Evolutionary conservation across 2,888 invertebrate genomes (phyloP).

Genomic region (Drosophila dives): DNA sequence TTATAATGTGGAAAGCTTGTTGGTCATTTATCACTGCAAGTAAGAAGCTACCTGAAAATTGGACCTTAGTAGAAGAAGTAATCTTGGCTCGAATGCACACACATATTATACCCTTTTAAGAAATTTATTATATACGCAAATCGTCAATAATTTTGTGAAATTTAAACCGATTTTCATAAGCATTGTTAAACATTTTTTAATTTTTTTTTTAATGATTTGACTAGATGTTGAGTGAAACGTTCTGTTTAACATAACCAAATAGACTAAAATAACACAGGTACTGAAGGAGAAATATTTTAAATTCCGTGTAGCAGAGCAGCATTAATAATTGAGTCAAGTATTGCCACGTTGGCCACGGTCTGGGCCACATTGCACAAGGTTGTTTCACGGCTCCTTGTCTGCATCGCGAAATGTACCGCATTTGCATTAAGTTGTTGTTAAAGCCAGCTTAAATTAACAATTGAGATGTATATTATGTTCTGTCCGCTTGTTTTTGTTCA

Average conservation of each 20-base stretch:
- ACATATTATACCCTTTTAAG: neutral
- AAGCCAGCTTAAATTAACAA: slow-evolving; percentile 52
- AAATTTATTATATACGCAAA: neutral
- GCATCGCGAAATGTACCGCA: slow-evolving; percentile 16
- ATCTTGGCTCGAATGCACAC: neutral
- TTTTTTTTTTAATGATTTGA: neutral
- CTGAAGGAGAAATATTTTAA: neutral
- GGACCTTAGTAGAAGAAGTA: neutral
- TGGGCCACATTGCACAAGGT: neutral
- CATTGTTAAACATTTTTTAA: neutral
- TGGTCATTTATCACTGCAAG: neutral
- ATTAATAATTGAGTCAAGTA: slow-evolving; percentile 35
- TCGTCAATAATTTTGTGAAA: neutral
- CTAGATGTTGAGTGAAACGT: neutral
- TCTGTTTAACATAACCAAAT: slow-evolving; percentile 5
- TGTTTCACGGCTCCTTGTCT: slow-evolving; percentile 6
- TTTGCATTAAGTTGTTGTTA: slow-evolving; percentile 70
- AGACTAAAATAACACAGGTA: neutral
- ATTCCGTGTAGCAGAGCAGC: neutral
- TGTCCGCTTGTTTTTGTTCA: slow-evolving; percentile 1
- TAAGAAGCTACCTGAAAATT: neutral
- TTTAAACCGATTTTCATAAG: neutral
- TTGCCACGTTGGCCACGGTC: neutral
- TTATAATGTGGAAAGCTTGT: neutral
- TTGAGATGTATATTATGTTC: slow-evolving; percentile 44